A percentile compares a stretch with the other conserved stretches of the same genome.
These are phyloP conservation scores for Eupithecia pulchellata DNA, from an alignment of 2,888 invertebrate genomes.

Conservation along the genomic window DNA sequence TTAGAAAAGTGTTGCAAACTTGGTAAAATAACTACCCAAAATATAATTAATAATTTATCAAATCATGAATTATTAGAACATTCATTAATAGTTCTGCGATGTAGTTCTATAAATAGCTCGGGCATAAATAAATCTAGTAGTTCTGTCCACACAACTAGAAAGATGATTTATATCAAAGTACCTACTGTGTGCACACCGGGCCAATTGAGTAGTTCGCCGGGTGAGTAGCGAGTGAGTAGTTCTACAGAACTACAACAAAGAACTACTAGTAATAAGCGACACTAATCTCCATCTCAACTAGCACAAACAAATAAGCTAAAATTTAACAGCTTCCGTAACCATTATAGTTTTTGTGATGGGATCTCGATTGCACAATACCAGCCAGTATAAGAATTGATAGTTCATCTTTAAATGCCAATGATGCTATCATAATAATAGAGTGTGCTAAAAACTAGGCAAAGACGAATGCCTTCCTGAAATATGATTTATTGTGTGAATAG, in stretches of 20 bases:
- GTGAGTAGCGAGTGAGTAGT: too few species aligned
- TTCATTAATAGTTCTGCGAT: background rate
- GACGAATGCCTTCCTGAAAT: conserved; percentile 5
- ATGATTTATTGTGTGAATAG: conserved; percentile 17
- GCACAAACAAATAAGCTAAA: background rate
- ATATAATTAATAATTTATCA: too few species aligned
- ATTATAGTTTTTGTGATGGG: background rate
- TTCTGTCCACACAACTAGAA: background rate
- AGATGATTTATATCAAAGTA: background rate
- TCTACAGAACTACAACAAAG: background rate
- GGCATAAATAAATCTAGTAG: background rate
- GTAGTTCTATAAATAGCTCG: background rate
- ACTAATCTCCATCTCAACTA: background rate
- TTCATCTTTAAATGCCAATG: conserved; percentile 38
- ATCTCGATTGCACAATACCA: background rate
- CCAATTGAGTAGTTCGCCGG: too few species aligned
- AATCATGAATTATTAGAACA: too few species aligned
- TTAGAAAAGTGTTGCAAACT: too few species aligned
- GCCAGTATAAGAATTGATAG: conserved; percentile 14
- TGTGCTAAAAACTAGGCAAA: conserved; percentile 1
- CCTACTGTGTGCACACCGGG: background rate
- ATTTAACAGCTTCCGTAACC: conserved; percentile 1
- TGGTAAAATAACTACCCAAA: too few species aligned
- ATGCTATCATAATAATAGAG: conserved; percentile 21
- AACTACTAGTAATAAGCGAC: background rate